Conservation (phyloP, 2,113 vertebrate species). For the Strix uralensis region DNA sequence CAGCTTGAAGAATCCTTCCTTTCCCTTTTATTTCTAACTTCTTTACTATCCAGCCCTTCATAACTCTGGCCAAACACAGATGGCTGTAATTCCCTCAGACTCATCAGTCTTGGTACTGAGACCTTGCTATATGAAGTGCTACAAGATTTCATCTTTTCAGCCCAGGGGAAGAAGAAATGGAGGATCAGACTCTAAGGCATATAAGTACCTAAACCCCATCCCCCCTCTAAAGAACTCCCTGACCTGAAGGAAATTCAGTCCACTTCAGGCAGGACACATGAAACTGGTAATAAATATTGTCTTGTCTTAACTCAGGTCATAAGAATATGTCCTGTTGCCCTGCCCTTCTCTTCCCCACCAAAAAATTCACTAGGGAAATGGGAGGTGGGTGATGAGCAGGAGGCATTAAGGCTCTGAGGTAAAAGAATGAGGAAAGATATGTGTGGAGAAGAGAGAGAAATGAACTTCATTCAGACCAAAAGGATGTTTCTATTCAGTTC, state of each 20-base stretch:
- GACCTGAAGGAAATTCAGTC: not conserved
- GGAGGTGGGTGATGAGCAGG: not conserved
- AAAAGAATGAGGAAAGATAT: not conserved
- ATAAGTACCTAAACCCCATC: not conserved
- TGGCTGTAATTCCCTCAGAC: slow-evolving; percentile 30
- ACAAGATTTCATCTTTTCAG: not conserved
- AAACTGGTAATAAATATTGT: not conserved
- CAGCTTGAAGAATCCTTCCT: not conserved
- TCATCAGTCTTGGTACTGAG: not conserved
- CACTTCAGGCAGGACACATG: not conserved
- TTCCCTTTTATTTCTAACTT: slow-evolving; percentile 25
- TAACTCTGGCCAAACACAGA: slow-evolving; percentile 32
- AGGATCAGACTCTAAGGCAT: not conserved
- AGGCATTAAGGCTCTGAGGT: not conserved
- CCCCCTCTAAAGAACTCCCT: not conserved
- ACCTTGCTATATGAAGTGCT: not conserved
- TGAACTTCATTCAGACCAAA: not conserved
- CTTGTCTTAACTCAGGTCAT: not conserved
- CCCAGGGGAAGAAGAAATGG: not conserved
- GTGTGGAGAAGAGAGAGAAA: not conserved
- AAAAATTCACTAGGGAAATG: not conserved
- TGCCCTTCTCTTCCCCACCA: not conserved
- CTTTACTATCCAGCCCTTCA: not conserved
- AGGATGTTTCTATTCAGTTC: not conserved
- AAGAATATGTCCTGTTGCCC: not conserved